Base-by-base conservation (phyloP, 2,797 vertebrate species). In the Falco berigora region DNA sequence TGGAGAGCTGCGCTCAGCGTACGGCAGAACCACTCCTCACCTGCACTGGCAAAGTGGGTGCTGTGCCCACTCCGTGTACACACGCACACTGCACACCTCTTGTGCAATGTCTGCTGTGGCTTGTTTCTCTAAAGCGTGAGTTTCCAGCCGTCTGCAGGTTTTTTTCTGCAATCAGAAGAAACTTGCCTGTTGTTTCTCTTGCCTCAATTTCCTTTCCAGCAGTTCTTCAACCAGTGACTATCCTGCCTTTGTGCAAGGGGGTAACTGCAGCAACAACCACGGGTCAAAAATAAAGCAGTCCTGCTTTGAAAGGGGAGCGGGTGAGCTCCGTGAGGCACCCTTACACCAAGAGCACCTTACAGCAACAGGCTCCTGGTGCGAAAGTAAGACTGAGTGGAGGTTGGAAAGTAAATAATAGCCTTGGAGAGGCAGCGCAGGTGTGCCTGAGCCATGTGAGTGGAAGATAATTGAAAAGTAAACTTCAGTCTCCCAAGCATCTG, bases 91-190 rank as follows among this genome's bases (percentile, higher is more conserved):
- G 22, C 44, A 10, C 58, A 3, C 24, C 56, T 28, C 32, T 23
- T 64, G 28, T 44, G 27, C 24, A 9, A 50, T 3, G 1, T 22
- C 3, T 36, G 4, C 23, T 24, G 0, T 2, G 38, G 44, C 66
- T n/a, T 36, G 6, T 34, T 28, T 46, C 46, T 28, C 58, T 34
- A 9, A 14, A 17, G 24, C 5, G 8, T 7, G 40, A 80, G 5
- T 36, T 90, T 76, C 66, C 55, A 84, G 56, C 21, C 55, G 12
- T 47, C 63, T 52, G 11, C 28, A 19, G 23, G 3, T 11, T 34
- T 73, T 73, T 44, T 11, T 24, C 21, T 64, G 64, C 36, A 11
- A 20, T 47, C 36, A 28, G 69, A 58, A 58, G 25, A 64, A 72
- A n/a, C 21, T 87, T 52, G 52, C 0, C 0, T 42, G 21, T 16